These are phyloP conservation scores for Geophilus truncorum DNA, from an alignment of 2,888 invertebrate genomes.

Conservation along the genomic window DNA sequence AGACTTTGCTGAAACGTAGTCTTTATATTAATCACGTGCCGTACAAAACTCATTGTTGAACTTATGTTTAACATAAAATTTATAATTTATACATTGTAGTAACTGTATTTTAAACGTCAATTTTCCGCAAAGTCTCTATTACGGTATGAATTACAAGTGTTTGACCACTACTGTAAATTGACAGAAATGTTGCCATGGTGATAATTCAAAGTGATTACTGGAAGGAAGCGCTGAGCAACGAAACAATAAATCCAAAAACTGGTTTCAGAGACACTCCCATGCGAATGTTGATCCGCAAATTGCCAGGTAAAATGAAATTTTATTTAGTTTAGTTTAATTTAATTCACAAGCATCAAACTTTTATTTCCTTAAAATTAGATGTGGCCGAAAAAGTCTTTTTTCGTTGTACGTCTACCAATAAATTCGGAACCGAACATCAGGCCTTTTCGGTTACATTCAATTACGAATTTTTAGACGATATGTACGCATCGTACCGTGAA, in stretches of 20 bases:
- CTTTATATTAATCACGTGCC: no score
- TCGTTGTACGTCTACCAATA: conserved; percentile 34
- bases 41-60: no score
- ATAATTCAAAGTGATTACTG: conserved; percentile 49
- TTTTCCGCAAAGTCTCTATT: not conserved
- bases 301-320: conserved; percentile 48
- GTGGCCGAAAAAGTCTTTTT: conserved; percentile 36
- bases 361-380: conserved; percentile 22
- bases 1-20: no score
- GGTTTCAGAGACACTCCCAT: conserved; percentile 50
- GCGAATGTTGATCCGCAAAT: conserved; percentile 51
- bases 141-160: no score
- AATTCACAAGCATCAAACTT: not conserved
- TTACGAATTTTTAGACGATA: conserved; percentile 53
- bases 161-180: no score
- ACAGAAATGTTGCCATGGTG: conserved; percentile 49
- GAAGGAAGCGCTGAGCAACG: conserved; percentile 49
- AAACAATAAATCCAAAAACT: conserved; percentile 43
- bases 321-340: not conserved
- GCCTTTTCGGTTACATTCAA: conserved; percentile 49
- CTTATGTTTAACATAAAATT: no score
- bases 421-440: conserved; percentile 39
- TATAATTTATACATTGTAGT: no score
- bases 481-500: conserved; percentile 43
- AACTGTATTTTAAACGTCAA: no score